Evolutionary conservation across 1,140 invertebrate species (phyloP).

Genomic region (Melipona quadrifasciata): DNA sequence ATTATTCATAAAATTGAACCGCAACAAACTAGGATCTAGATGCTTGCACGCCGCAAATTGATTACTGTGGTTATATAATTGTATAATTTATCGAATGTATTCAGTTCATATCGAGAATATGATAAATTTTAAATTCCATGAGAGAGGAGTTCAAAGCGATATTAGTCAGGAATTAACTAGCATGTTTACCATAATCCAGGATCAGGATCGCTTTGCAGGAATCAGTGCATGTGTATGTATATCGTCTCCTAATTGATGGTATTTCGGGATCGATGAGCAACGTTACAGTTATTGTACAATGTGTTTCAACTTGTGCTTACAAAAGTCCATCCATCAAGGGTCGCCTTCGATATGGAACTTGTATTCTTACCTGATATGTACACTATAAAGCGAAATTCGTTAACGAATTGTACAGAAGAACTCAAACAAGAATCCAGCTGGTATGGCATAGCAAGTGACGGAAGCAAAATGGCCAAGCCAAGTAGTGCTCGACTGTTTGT

Average conservation of each 20-base stretch:
- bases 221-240: background rate
- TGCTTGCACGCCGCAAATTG: background rate
- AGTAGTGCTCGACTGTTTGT: constrained; percentile 17
- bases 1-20: no score
- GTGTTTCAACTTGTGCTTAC: no score
- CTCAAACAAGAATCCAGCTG: background rate
- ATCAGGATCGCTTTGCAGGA: no score
- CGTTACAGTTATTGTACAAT: no score
- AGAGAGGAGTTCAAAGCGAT: background rate
- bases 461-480: constrained; percentile 27
- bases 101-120: constrained; percentile 19
- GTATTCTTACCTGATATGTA: background rate
- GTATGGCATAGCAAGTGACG: constrained; percentile 20
- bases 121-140: background rate
- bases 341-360: no score
- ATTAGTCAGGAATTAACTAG: background rate
- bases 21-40: no score
- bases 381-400: background rate
- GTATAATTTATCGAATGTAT: background rate
- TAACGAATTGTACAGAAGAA: background rate
- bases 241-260: background rate
- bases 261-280: no score
- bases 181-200: background rate
- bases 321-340: background rate
- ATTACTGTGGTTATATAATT: background rate